phyloP scores from a whole-genome alignment of 2,888 invertebrate species.

The Noctua pronuba region DNA sequence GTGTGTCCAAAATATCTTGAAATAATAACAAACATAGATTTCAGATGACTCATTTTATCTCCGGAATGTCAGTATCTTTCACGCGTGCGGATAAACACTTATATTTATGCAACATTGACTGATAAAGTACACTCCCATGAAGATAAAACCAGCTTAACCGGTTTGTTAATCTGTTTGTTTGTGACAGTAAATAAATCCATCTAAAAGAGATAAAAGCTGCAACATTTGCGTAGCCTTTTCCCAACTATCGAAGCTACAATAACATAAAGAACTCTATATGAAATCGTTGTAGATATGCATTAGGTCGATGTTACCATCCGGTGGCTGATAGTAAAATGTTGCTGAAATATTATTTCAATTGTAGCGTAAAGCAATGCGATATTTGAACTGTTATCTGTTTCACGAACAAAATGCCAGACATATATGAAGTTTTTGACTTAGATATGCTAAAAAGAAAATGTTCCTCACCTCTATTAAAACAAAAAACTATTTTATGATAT shows the following conservation, averaged over 20 bases:
- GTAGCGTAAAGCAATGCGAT: neutral
- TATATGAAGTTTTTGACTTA: neutral
- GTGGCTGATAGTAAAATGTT: slow-evolving; percentile 12
- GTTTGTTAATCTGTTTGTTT: neutral
- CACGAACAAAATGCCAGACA: neutral
- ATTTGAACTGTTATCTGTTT: neutral
- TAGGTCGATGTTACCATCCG: neutral
- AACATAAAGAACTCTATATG: neutral
- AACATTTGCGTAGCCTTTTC: neutral
- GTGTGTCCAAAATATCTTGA: neutral
- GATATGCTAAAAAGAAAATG: neutral
- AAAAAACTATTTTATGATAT: neutral
- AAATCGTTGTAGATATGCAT: neutral
- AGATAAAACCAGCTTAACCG: neutral
- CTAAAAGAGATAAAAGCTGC: neutral
- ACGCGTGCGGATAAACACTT: slow-evolving; percentile 6
- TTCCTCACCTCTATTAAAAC: too few species aligned
- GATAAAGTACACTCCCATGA: slow-evolving; percentile 31
- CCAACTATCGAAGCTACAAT: neutral
- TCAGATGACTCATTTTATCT: slow-evolving; percentile 42
- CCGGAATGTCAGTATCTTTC: slow-evolving; percentile 8
- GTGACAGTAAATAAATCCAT: neutral
- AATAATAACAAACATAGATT: neutral
- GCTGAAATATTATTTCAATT: neutral
- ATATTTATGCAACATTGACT: neutral